These are phyloP conservation scores for Pterocles gutturalis DNA, from an alignment of 2,113 vertebrate species.

Conservation along the genomic window DNA sequence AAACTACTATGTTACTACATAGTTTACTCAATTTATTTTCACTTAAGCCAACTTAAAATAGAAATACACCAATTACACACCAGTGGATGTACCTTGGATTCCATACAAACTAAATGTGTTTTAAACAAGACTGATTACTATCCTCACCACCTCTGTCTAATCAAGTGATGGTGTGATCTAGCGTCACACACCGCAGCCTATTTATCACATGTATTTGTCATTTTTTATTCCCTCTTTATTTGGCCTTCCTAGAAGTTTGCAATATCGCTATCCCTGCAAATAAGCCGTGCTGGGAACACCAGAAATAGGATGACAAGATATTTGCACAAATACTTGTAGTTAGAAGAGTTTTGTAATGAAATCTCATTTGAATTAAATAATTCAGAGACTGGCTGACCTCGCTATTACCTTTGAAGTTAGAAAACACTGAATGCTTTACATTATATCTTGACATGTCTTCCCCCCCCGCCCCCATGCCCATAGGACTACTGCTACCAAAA, in stretches of 20 bases:
- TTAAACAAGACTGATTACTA: neutral
- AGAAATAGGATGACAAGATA: neutral
- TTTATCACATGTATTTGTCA: neutral
- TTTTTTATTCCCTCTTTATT: neutral
- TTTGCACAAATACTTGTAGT: neutral
- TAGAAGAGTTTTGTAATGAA: neutral
- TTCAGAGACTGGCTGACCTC: neutral
- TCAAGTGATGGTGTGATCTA: neutral
- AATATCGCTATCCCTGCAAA: neutral
- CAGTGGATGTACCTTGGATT: neutral
- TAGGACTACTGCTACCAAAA: neutral
- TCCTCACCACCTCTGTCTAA: neutral
- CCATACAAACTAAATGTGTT: neutral
- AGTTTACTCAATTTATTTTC: neutral
- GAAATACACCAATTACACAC: neutral
- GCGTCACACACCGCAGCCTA: rapidly evolving
- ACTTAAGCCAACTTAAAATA: neutral
- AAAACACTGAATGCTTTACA: neutral
- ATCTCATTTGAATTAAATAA: neutral
- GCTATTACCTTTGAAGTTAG: neutral
- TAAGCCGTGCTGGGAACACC: neutral
- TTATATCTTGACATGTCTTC: neutral
- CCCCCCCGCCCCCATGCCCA: neutral
- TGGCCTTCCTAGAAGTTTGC: neutral
- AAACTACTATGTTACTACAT: neutral